phyloP scores from a whole-genome alignment of 2,113 vertebrate genomes.

The Notiomystis cincta region DNA sequence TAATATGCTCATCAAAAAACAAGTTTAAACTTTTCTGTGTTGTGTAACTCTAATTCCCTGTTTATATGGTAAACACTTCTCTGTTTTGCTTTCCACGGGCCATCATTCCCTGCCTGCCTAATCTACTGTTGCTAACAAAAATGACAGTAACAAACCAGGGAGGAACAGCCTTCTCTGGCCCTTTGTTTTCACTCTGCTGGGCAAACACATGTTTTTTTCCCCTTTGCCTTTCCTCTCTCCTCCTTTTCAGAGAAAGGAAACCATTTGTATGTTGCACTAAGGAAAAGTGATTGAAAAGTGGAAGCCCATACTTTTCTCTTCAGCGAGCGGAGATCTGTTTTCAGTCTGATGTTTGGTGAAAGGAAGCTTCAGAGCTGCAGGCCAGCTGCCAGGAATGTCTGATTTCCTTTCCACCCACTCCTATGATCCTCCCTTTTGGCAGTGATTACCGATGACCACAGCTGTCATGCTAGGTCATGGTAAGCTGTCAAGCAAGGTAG shows the following conservation, averaged over 20 bases:
- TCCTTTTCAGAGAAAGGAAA: slow-evolving; percentile 15
- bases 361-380: slow-evolving; percentile 53
- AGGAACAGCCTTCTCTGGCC: not conserved
- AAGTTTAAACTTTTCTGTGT: not conserved
- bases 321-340: slow-evolving; percentile 37
- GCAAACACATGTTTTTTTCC: not conserved
- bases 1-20: not conserved
- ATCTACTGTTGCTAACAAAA: slow-evolving; percentile 17
- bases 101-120: not conserved
- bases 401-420: slow-evolving; percentile 65
- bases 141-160: not conserved
- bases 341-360: slow-evolving; percentile 41
- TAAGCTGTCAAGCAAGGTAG: slow-evolving; percentile 60
- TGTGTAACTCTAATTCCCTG: slow-evolving; percentile 9
- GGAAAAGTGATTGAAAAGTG: slow-evolving; percentile 33
- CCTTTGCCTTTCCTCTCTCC: not conserved
- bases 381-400: slow-evolving; percentile 58
- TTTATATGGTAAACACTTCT: slow-evolving; percentile 46
- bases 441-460: slow-evolving; percentile 43
- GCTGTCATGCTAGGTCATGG: slow-evolving; percentile 69
- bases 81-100: slow-evolving; percentile 40
- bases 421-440: slow-evolving; percentile 64
- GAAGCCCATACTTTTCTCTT: slow-evolving; percentile 32
- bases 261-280: not conserved
- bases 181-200: not conserved